Evolutionary conservation across 2,888 invertebrate species (phyloP), one percentile per base, ranked within the genome.

Genomic region (Leptopilina myrica): DNA sequence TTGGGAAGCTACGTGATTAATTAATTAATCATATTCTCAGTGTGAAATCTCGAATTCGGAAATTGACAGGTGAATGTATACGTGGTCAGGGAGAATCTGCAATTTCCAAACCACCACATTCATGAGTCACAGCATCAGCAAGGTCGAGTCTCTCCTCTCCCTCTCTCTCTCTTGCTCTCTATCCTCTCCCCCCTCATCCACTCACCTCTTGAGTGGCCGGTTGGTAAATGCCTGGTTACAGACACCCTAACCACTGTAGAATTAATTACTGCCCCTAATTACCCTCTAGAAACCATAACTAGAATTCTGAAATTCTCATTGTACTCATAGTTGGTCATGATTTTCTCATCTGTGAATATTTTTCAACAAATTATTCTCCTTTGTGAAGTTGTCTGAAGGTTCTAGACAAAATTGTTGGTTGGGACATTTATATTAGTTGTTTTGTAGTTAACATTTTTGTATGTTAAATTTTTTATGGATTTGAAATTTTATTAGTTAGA

Each of bases 191-290:
- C 11, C 11, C 49, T 49, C 65, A 33, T 33, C 33, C 33, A 33
- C 33, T 12, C 64, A 59, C 62, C 76, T 67, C 76, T 79, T 73
- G 46, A 62, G 69, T 78, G 64, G 76, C 75, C 75, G 12, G 9
- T 40, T 65, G n/a, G 69, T 65, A 12, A 20, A 81, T 81, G 67
- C 80, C 73, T 82, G 79, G 79, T 65, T 56, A 80, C 84, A 83
- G 86, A 83, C 85, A 84, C 86, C 79, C 79, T 77, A 80, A 75
- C 84, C 77, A 76, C 85, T 82, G 76, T 81, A 76, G 85, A 87
- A 88, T 88, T 88, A 88, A 88, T 88, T 88, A 85, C 86, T 81
- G 80, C 82, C 81, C 81, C 87, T 88, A 87, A 88, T 88, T 88
- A 88, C 86, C 84, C 83, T 84, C 77, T 85, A 83, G 64, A 73